phyloP scores from a whole-genome alignment of 2,113 vertebrate genomes.

The Malurus alboscapulatus region DNA sequence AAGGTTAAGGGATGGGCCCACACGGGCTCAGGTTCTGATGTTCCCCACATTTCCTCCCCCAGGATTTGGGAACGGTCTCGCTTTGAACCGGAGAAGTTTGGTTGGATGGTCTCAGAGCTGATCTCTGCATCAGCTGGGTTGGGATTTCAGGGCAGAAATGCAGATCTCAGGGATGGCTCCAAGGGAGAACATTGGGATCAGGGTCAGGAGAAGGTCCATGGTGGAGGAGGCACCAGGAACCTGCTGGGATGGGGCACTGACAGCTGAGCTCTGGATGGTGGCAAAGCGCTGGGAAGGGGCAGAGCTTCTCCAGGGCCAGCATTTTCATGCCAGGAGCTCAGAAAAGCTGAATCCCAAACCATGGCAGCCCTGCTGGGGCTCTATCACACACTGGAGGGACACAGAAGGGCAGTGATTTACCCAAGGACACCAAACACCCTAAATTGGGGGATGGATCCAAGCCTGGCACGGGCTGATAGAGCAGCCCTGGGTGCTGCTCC shows the following conservation, averaged over 20 bases:
- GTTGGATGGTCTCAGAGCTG: not conserved
- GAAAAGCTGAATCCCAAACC: rapidly evolving
- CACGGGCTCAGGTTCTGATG: rapidly evolving
- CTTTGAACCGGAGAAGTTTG: not conserved
- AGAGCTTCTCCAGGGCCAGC: not conserved
- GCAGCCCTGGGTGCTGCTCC: not conserved
- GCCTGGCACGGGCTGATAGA: rapidly evolving
- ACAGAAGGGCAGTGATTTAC: not conserved
- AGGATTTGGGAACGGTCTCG: not conserved
- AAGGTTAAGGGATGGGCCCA: not conserved
- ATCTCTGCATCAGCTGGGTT: not conserved
- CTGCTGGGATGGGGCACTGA: not conserved
- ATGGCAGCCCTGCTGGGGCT: not conserved
- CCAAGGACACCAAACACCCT: not conserved
- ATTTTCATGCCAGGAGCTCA: rapidly evolving
- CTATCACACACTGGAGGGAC: rapidly evolving
- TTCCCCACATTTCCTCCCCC: not conserved
- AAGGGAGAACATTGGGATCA: not conserved
- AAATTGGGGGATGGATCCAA: not conserved
- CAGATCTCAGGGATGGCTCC: not conserved
- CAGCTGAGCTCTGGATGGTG: rapidly evolving
- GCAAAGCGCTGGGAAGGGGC: not conserved
- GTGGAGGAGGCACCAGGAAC: not conserved
- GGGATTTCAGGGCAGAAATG: not conserved
- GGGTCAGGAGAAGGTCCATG: not conserved